Base-by-base conservation (phyloP, 2,888 invertebrate genomes). In the Melolontha melolontha region DNA sequence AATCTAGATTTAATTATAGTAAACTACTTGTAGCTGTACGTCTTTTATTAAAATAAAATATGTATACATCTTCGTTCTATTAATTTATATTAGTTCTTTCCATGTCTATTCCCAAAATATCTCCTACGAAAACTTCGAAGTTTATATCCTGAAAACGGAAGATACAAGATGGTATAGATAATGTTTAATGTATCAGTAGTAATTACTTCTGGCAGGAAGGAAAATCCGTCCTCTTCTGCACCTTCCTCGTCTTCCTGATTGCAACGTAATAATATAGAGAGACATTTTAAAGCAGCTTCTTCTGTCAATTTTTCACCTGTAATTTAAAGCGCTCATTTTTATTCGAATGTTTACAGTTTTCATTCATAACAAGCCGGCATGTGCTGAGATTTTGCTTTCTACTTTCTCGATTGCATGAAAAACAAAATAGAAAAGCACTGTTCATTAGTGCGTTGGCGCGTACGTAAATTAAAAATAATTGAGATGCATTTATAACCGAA, bases 31-130 rank as follows among this genome's bases (percentile, higher is more conserved):
- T 22, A 22, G 1, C 2, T 22, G 22, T 22, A 22, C 22, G 22
- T 22, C 2, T 22, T 22, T 22, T 22, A 22, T 22, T 22, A 22
- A 22, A 22, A 2, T 4, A 22, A 22, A 22, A 4, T 2, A 22
- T 4, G 4, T 2, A 22, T 22, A 22, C 22, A 22, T n/a, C n/a
- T n/a, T n/a, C n/a, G n/a, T n/a, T n/a, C n/a, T n/a, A n/a, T 54
- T 29, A 66, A 55, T 44, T 66, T 57, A 55, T 34, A 44, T 40
- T 64, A 12, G 72, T 71, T 65, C 78, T 74, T 7, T 76, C 72
- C 72, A 85, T 84, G 67, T 85, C 84, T 54, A 88, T 84, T 1
- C 88, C 88, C 70, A 88, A 79, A 64, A 88, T 84, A 68, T 84
- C 82, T 17, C 81, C 81, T 8, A 84, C 76, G 5, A 88, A 80